These are phyloP conservation scores for Periophthalmus magnuspinnatus DNA, from an alignment of 2,797 vertebrate genomes.

Conservation along the genomic window DNA sequence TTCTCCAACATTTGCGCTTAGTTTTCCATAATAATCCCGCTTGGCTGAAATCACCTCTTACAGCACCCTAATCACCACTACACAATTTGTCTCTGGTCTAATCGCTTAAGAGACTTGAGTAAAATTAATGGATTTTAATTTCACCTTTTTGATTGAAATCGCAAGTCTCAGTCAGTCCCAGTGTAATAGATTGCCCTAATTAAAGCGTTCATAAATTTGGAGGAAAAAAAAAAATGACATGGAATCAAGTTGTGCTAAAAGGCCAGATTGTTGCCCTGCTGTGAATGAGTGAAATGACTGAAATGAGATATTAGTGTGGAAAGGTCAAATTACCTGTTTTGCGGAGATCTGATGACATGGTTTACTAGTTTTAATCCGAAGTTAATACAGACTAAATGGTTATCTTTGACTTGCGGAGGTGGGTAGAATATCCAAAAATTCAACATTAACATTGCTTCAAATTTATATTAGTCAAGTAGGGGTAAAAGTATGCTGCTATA, in stretches of 20 bases:
- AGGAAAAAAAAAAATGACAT: conserved; percentile 23
- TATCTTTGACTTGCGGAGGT: too few species aligned
- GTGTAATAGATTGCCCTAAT: conserved; percentile 61
- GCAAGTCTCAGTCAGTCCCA: conserved; percentile 41
- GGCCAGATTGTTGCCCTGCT: background rate
- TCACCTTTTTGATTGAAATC: conserved; percentile 59
- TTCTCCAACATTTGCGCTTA: conserved; percentile 55
- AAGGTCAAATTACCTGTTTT: conserved; percentile 60
- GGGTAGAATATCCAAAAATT: too few species aligned
- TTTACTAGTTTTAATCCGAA: conserved; percentile 38
- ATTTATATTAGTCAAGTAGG: too few species aligned
- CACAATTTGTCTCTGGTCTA: conserved; percentile 60
- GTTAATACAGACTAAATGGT: background rate
- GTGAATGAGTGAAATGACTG: background rate
- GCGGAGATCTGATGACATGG: conserved; percentile 36
- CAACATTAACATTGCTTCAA: too few species aligned
- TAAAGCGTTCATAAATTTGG: conserved; percentile 58
- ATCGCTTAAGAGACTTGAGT: conserved; percentile 40
- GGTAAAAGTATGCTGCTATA: too few species aligned
- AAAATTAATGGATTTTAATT: conserved; percentile 68
- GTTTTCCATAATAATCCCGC: conserved; percentile 62
- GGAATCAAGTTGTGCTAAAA: background rate
- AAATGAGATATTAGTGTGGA: conserved; percentile 31
- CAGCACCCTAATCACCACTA: conserved; percentile 64
- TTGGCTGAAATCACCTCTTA: conserved; percentile 59